Evolutionary conservation across 2,888 invertebrate genomes (phyloP).

Genomic region (Cheilosia urbana): DNA sequence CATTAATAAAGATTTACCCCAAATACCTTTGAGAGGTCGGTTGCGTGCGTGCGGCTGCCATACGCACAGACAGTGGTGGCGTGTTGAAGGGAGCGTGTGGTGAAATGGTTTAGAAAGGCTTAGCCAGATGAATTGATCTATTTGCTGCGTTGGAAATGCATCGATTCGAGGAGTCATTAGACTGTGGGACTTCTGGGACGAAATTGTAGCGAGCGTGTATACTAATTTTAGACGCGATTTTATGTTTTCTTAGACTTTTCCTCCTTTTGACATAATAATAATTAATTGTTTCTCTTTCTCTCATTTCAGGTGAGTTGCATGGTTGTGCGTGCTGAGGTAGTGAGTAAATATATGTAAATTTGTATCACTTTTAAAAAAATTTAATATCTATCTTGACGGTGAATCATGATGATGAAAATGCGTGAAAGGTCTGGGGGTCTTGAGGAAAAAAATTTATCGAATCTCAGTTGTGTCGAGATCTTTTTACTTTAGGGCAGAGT

Average conservation of each 20-base stretch:
- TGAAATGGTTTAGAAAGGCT: conserved; percentile 28
- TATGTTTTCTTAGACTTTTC: not conserved
- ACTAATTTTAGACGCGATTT: conserved; percentile 5
- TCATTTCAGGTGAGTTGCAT: conserved; percentile 35
- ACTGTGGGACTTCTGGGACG: conserved; percentile 4
- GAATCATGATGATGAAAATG: not conserved
- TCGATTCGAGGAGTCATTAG: conserved; percentile 17
- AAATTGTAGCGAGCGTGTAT: not conserved
- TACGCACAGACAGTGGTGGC: not conserved
- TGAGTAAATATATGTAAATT: conserved; percentile 2
- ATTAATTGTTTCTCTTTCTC: not conserved
- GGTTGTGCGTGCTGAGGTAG: not conserved
- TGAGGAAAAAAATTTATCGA: no score
- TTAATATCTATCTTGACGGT: no score
- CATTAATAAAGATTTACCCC: conserved; percentile 55
- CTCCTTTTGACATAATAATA: conserved; percentile 2
- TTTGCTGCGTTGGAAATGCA: not conserved
- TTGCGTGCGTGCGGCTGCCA: not conserved
- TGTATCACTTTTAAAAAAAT: not conserved
- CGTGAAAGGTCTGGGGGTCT: no score
- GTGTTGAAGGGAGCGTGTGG: not conserved
- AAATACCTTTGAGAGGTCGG: conserved; percentile 26
- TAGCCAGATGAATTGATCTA: conserved; percentile 34
- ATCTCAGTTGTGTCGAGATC: no score
- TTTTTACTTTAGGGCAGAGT: no score